phyloP scores from a whole-genome alignment of 2,888 invertebrate species.

The Athalia rosae region DNA sequence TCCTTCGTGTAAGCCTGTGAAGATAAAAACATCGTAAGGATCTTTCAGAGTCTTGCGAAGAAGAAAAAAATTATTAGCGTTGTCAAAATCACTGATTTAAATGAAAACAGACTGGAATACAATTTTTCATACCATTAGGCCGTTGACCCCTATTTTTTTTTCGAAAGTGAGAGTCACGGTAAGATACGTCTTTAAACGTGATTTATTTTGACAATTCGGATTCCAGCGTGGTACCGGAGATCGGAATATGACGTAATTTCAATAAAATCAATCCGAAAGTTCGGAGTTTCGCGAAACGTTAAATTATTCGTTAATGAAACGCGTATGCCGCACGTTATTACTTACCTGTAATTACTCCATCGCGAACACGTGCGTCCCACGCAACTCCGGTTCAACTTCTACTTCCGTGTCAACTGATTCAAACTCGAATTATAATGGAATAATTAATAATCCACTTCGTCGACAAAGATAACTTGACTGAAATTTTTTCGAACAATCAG shows the following conservation, averaged over 20 bases:
- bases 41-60: not conserved
- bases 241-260: constrained; percentile 14
- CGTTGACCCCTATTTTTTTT: not conserved
- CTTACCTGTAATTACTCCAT: not conserved
- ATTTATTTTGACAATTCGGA: constrained; percentile 2
- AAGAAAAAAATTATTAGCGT: not conserved
- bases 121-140: not conserved
- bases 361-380: constrained; percentile 7
- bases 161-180: not conserved
- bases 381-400: not conserved
- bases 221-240: not conserved
- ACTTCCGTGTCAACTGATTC: not conserved
- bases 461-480: too few relatives aligned
- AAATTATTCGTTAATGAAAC: constrained; percentile 18
- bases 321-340: not conserved
- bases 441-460: not conserved
- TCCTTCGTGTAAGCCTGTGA: not conserved
- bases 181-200: not conserved
- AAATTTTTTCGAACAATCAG: too few relatives aligned
- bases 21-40: not conserved
- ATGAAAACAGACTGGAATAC: not conserved
- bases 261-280: not conserved
- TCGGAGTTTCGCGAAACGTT: constrained; percentile 10
- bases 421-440: not conserved
- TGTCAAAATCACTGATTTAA: not conserved